phyloP scores from a whole-genome alignment of 2,797 vertebrate species.

The Micrastur ruficollis region DNA sequence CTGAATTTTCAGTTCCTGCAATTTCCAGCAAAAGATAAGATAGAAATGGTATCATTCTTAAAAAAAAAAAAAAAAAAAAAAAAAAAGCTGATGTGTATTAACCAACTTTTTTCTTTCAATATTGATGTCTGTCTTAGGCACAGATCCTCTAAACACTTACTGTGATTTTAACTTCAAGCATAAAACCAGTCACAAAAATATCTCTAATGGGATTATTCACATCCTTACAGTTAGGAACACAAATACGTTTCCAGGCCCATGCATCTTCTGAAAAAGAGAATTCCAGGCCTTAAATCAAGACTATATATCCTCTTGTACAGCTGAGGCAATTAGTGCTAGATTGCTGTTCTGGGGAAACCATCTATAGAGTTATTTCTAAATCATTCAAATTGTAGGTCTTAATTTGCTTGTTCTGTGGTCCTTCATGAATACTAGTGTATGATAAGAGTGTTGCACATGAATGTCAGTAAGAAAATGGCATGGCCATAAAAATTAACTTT shows the following conservation, averaged over 20 bases:
- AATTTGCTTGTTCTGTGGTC: not conserved
- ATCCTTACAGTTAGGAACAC: conserved; percentile 21
- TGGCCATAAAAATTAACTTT: not conserved
- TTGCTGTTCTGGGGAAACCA: not conserved
- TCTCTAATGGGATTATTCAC: conserved; percentile 27
- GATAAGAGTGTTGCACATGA: not conserved
- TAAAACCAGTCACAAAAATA: not conserved
- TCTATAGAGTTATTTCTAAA: not conserved
- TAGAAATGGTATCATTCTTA: not conserved
- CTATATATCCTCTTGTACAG: not conserved
- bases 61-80: not conserved
- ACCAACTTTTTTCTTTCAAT: not conserved
- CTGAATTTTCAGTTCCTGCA: not conserved
- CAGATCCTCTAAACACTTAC: not conserved
- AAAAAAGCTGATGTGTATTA: not conserved
- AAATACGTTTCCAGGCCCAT: not conserved
- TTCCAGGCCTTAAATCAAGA: not conserved
- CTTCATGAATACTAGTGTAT: not conserved
- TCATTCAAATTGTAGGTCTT: not conserved
- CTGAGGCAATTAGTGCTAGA: not conserved
- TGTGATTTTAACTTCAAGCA: not conserved
- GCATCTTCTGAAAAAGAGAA: not conserved
- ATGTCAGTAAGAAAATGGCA: not conserved
- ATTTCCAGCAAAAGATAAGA: not conserved
- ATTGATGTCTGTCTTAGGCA: not conserved